Evolutionary conservation across 1,140 invertebrate genomes (phyloP).

Genomic region (Caerostris extrusa): DNA sequence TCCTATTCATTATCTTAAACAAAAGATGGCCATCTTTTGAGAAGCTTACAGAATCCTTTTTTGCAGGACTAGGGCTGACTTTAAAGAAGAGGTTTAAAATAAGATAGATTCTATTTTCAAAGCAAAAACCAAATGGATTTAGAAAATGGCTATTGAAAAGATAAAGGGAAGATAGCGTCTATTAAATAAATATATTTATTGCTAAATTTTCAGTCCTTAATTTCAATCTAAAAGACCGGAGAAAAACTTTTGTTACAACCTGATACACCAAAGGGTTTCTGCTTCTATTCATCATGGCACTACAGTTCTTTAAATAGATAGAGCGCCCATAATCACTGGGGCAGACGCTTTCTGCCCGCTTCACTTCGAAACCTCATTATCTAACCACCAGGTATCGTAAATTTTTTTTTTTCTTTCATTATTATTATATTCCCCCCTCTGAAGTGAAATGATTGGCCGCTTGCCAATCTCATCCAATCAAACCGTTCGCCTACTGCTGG

Average conservation of each 20-base stretch:
- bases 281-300: slow-evolving; percentile 57
- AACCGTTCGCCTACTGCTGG: slow-evolving; percentile 64
- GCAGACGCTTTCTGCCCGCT: slow-evolving; percentile 47
- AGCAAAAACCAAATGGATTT: too few relatives aligned
- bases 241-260: slow-evolving; percentile 27
- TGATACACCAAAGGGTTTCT: not conserved
- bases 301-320: slow-evolving; percentile 75
- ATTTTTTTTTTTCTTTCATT: slow-evolving; percentile 17
- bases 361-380: slow-evolving; percentile 75
- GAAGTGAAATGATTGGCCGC: slow-evolving; percentile 63
- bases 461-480: slow-evolving; percentile 73
- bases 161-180: too few relatives aligned
- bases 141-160: too few relatives aligned
- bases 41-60: too few relatives aligned
- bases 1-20: too few relatives aligned
- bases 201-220: too few relatives aligned
- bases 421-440: not conserved
- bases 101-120: too few relatives aligned
- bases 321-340: slow-evolving; percentile 70
- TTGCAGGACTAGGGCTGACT: too few relatives aligned
- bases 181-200: too few relatives aligned
- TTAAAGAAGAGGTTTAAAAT: too few relatives aligned
- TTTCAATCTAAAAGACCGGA: too few relatives aligned
- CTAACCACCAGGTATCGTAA: slow-evolving; percentile 50
- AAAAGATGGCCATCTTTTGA: too few relatives aligned